Conservation (phyloP, 2,888 invertebrate species). For the Helicoverpa assulta region DNA sequence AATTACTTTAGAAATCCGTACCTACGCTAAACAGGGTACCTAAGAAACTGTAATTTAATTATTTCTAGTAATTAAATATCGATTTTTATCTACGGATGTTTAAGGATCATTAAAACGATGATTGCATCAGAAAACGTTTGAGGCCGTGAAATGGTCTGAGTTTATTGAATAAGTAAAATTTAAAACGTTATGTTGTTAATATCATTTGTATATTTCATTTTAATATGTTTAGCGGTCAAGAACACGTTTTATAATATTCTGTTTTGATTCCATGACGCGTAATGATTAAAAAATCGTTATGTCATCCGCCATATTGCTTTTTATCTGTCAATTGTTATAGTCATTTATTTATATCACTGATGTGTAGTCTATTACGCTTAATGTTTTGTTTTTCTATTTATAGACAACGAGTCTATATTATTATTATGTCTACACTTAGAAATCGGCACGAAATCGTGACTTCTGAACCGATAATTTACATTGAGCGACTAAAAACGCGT, state of each 20-base stretch:
- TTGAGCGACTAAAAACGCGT: background rate
- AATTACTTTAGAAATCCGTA: conserved; percentile 56
- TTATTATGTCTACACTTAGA: conserved; percentile 1
- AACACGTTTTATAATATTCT: conserved; percentile 49
- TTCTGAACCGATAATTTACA: conserved; percentile 4
- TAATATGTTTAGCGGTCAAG: conserved; percentile 42
- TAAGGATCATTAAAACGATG: conserved; percentile 28
- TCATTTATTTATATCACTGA: background rate
- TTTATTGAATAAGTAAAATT: conserved; percentile 40
- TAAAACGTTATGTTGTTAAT: conserved; percentile 54
- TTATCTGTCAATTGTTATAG: background rate
- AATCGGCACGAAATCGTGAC: conserved; percentile 32
- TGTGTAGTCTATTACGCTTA: background rate
- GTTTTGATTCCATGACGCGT: background rate
- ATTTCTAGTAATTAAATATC: conserved; percentile 60
- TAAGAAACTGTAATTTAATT: conserved; percentile 58
- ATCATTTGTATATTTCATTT: conserved; percentile 62
- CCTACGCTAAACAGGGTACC: conserved; percentile 60
- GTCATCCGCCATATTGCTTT: conserved; percentile 12
- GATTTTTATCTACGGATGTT: conserved; percentile 40
- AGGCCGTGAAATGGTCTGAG: conserved; percentile 22
- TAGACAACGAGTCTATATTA: background rate
- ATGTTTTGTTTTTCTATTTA: background rate
- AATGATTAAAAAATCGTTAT: background rate
- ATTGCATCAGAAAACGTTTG: conserved; percentile 38